Conservation (phyloP, 1,140 invertebrate genomes). For the Camponotus floridanus region DNA sequence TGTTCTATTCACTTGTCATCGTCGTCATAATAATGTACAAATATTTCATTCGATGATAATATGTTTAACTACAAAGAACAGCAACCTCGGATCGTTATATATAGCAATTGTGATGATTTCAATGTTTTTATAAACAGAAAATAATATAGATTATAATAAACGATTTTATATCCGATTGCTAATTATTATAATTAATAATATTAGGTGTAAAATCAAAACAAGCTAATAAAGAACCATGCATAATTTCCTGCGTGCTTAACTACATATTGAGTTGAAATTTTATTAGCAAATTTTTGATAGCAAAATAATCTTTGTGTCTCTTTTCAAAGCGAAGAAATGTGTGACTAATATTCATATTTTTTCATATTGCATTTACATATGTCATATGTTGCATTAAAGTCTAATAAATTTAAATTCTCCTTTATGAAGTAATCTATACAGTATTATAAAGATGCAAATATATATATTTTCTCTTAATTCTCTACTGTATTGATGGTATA, state of each 20-base stretch:
- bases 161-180: no score
- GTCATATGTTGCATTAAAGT: no score
- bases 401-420: no score
- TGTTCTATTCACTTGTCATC: not conserved
- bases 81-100: no score
- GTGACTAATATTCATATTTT: no score
- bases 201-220: not conserved
- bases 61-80: not conserved
- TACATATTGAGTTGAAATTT: not conserved
- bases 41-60: constrained; percentile 33
- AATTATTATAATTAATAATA: not conserved
- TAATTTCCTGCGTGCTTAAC: not conserved
- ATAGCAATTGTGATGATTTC: not conserved
- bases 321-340: no score
- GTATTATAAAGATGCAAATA: constrained; percentile 29
- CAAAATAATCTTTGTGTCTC: not conserved
- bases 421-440: no score
- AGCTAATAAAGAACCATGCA: not conserved
- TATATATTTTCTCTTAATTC: constrained; percentile 41
- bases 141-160: not conserved
- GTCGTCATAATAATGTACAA: not conserved
- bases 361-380: no score
- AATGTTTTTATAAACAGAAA: not conserved
- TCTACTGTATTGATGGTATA: constrained; percentile 40
- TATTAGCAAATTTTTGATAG: not conserved